Evolutionary conservation across 2,113 vertebrate genomes (phyloP).

Genomic region (Trichomycterus rosablanca): DNA sequence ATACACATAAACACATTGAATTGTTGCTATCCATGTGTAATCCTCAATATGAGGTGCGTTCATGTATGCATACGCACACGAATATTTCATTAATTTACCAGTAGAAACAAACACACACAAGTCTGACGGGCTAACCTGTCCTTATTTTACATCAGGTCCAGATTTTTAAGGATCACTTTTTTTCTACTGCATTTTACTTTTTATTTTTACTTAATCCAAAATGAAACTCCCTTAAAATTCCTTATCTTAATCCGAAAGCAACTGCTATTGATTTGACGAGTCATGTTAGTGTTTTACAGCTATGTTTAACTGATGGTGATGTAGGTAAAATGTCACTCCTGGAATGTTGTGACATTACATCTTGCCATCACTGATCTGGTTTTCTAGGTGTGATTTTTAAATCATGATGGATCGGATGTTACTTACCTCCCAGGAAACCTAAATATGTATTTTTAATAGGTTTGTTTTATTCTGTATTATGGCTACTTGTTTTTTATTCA

Average conservation of each 20-base stretch:
- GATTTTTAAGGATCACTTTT: conserved; percentile 1
- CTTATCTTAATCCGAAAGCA: neutral
- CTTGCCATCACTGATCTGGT: neutral
- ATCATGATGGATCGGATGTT: too few relatives aligned
- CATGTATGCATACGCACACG: too few relatives aligned
- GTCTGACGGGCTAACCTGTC: neutral
- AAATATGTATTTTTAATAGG: too few relatives aligned
- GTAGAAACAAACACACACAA: neutral
- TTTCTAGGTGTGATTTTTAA: too few relatives aligned
- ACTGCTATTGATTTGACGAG: neutral
- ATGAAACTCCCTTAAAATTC: neutral
- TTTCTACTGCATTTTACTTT: conserved; percentile 20
- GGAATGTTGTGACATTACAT: conserved; percentile 4
- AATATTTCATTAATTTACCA: too few relatives aligned
- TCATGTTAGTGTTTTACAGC: conserved; percentile 6
- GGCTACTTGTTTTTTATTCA: too few relatives aligned
- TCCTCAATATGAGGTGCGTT: too few relatives aligned
- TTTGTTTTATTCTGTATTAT: too few relatives aligned
- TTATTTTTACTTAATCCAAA: too few relatives aligned
- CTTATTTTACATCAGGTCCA: conserved; percentile 10
- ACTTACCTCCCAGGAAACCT: too few relatives aligned
- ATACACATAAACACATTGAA: too few relatives aligned
- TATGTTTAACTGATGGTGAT: neutral
- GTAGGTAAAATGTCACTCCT: neutral
- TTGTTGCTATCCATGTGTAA: too few relatives aligned